phyloP scores from a whole-genome alignment of 37 sponge, comb jelly and placozoan genomes.

The Diacarnus erythraeanus region DNA sequence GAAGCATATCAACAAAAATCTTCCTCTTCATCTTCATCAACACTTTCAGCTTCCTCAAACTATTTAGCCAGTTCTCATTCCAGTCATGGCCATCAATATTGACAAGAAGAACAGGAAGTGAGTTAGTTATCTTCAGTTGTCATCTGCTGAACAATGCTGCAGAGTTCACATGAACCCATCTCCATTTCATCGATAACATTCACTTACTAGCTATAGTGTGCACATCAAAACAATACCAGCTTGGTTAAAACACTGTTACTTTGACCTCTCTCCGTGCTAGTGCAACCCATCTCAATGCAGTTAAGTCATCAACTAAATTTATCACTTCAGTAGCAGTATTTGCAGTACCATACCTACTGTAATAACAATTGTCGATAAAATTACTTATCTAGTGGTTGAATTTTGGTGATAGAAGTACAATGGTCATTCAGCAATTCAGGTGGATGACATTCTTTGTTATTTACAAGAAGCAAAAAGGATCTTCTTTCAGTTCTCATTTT shows the following conservation, averaged over 20 bases:
- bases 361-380: conserved; percentile 38
- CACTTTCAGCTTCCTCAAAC: not conserved
- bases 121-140: not conserved
- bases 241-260: conserved; percentile 54
- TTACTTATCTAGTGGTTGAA: conserved; percentile 42
- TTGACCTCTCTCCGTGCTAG: conserved; percentile 57
- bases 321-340: conserved; percentile 36
- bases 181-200: not conserved
- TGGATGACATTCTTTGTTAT: conserved; percentile 22
- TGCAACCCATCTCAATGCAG: conserved; percentile 56
- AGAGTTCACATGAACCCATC: not conserved
- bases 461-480: conserved; percentile 2
- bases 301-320: conserved; percentile 60
- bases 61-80: not conserved
- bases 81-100: not conserved
- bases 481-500: not conserved
- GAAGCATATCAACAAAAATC: not conserved
- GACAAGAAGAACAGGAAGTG: not conserved
- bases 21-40: not conserved
- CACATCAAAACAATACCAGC: conserved; percentile 34
- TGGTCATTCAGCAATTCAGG: conserved; percentile 7
- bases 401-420: conserved; percentile 25
- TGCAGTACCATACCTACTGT: conserved; percentile 20
- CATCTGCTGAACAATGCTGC: not conserved
- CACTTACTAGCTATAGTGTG: not conserved